A percentile compares a stretch with the other conserved stretches of the same genome.
Conservation (phyloP, 2,797 vertebrate species). For the Astyanax mexicanus region DNA sequence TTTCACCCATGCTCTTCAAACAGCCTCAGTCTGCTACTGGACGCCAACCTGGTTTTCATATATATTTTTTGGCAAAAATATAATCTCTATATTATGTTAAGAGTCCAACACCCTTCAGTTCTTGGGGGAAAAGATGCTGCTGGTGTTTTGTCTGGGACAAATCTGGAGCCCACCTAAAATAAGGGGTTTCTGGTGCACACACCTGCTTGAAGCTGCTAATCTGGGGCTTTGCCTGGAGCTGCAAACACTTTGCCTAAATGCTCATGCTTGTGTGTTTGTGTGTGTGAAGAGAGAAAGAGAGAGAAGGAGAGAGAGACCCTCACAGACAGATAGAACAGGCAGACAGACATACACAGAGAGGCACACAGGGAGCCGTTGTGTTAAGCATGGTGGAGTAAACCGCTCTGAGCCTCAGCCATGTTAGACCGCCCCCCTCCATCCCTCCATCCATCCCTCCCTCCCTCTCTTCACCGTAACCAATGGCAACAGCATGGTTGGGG, state of each 20-base stretch:
- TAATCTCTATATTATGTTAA: too few relatives aligned
- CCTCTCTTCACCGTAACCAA: constrained; percentile 95
- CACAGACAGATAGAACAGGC: background rate
- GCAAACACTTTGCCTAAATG: constrained; percentile 21
- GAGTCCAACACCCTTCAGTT: too few relatives aligned
- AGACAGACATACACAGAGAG: background rate
- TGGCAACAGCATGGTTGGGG: constrained; percentile 97
- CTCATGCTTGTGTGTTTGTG: constrained; percentile 4
- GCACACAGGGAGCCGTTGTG: constrained; percentile 47
- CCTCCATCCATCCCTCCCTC: too few relatives aligned
- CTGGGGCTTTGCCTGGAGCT: constrained; percentile 23
- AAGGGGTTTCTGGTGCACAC: constrained; percentile 35
- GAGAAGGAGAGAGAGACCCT: background rate
- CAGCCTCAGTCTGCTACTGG: too few relatives aligned
- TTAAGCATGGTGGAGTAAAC: constrained; percentile 51
- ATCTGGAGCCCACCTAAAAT: constrained; percentile 20
- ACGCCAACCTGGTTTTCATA: too few relatives aligned
- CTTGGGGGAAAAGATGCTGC: background rate
- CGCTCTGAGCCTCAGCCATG: constrained; percentile 76
- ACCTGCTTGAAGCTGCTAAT: constrained; percentile 36
- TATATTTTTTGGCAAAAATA: too few relatives aligned
- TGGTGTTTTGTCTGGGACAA: constrained; percentile 4
- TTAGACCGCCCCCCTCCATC: constrained; percentile 91
- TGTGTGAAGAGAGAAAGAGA: constrained; percentile 10
- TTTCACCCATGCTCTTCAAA: too few relatives aligned